phyloP scores from a whole-genome alignment of 2,113 vertebrate genomes.

The Eolophus roseicapilla region DNA sequence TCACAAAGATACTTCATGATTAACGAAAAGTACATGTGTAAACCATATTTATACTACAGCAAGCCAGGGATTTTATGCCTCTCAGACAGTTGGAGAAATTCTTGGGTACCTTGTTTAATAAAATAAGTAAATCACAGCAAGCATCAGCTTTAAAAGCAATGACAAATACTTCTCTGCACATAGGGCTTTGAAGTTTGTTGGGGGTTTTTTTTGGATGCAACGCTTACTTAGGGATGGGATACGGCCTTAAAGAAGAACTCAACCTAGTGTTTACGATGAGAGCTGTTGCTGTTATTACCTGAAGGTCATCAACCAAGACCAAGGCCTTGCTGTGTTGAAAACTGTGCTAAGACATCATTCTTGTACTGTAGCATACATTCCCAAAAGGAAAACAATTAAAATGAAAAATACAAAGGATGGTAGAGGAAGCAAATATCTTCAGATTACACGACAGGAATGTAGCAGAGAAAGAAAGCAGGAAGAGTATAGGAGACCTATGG shows the following conservation, averaged over 20 bases:
- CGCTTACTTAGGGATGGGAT: background rate
- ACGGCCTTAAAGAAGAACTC: background rate
- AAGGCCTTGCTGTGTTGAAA: background rate
- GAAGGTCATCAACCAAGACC: background rate
- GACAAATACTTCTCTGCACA: background rate
- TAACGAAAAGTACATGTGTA: background rate
- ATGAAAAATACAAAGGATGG: background rate
- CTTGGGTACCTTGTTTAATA: background rate
- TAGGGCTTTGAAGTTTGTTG: background rate
- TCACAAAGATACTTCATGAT: slow-evolving; percentile 12
- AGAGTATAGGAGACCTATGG: background rate
- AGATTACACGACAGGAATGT: background rate
- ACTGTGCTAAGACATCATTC: background rate
- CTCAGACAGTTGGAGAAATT: background rate
- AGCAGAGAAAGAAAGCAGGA: background rate
- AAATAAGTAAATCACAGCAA: background rate
- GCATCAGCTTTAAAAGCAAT: background rate
- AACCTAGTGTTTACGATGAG: background rate
- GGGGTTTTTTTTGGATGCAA: background rate
- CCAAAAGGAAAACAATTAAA: background rate
- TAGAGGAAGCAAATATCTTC: background rate
- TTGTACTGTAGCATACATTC: background rate
- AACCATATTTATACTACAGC: background rate
- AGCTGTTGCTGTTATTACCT: background rate
- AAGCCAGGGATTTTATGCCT: background rate